Percentiles rank a stretch among this genome's conserved stretches.
phyloP scores from a whole-genome alignment of 2,113 vertebrate genomes.

The Lycaon pictus region DNA sequence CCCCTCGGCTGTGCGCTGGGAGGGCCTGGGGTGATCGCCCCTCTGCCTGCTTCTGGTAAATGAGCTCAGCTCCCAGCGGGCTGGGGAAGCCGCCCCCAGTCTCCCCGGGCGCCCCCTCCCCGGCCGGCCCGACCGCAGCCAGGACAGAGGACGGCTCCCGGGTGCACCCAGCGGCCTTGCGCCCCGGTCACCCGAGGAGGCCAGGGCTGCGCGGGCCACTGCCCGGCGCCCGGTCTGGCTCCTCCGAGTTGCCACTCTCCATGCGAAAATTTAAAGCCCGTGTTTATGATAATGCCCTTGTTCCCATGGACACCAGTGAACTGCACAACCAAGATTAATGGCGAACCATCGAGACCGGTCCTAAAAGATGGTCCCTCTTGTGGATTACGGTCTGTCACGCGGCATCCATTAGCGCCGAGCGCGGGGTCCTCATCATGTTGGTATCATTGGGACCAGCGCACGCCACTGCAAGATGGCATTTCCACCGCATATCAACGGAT shows the following conservation, averaged over 20 bases:
- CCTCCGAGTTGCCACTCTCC: conserved; percentile 81
- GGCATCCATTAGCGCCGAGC: conserved; percentile 87
- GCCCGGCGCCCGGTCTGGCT: conserved; percentile 64
- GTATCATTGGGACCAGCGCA: conserved; percentile 89
- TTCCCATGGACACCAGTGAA: conserved; percentile 88
- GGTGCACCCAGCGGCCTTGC: fast-evolving
- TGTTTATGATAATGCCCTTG: conserved; percentile 88
- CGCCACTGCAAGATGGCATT: conserved; percentile 94
- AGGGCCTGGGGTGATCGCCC: conserved; percentile 83
- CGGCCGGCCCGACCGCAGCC: background rate
- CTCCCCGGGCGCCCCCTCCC: conserved; percentile 36
- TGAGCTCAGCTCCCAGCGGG: conserved; percentile 81
- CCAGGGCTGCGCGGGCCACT: background rate
- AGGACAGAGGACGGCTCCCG: fast-evolving
- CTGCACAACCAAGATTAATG: conserved; percentile 88
- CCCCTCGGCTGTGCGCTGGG: conserved; percentile 81
- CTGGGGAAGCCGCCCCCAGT: conserved; percentile 75
- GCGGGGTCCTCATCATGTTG: conserved; percentile 86
- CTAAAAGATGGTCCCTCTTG: conserved; percentile 89
- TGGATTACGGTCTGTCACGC: conserved; percentile 86
- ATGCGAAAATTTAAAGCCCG: conserved; percentile 86
- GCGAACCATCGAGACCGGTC: conserved; percentile 85
- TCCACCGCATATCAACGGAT: conserved; percentile 93
- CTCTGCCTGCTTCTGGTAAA: conserved; percentile 83
- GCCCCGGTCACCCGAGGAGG: fast-evolving